A percentile compares a stretch with the other conserved stretches of the same genome.
Conservation (phyloP, 1,140 invertebrate species). For the Manduca sexta region DNA sequence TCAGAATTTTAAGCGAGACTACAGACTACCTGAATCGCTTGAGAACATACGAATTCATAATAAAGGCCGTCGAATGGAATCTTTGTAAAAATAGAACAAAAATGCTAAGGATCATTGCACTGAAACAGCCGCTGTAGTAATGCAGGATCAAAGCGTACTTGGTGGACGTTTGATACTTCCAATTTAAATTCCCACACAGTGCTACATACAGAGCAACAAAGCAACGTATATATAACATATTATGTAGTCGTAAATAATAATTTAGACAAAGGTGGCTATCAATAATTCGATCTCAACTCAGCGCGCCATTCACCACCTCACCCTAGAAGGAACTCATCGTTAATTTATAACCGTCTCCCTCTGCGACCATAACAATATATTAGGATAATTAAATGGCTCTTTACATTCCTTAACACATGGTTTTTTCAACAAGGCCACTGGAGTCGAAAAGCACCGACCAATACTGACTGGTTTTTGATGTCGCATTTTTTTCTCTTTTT, state of each 20-base stretch:
- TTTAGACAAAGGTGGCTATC: not conserved
- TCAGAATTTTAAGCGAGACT: constrained; percentile 53
- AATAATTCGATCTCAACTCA: not conserved
- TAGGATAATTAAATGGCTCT: constrained; percentile 73
- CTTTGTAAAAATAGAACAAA: constrained; percentile 62
- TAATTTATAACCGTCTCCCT: constrained; percentile 43
- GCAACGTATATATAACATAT: constrained; percentile 11
- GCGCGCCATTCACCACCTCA: constrained; percentile 42
- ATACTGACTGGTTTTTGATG: constrained; percentile 67
- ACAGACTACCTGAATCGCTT: constrained; percentile 63
- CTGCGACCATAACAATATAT: constrained; percentile 67
- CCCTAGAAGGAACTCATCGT: constrained; percentile 21
- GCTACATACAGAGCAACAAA: too few relatives aligned
- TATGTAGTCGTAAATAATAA: not conserved
- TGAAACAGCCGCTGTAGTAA: constrained; percentile 37
- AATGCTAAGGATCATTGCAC: constrained; percentile 59
- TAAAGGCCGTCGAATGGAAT: constrained; percentile 60
- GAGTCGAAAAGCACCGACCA: constrained; percentile 67
- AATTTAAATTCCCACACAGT: too few relatives aligned
- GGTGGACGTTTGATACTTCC: constrained; percentile 12
- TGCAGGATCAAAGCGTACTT: constrained; percentile 26
- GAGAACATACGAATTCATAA: constrained; percentile 59
- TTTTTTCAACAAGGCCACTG: constrained; percentile 66
- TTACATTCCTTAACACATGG: constrained; percentile 72
- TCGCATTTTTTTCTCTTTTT: constrained; percentile 58